phyloP scores from a whole-genome alignment of 2,113 vertebrate species.

The Cromileptes altivelis region DNA sequence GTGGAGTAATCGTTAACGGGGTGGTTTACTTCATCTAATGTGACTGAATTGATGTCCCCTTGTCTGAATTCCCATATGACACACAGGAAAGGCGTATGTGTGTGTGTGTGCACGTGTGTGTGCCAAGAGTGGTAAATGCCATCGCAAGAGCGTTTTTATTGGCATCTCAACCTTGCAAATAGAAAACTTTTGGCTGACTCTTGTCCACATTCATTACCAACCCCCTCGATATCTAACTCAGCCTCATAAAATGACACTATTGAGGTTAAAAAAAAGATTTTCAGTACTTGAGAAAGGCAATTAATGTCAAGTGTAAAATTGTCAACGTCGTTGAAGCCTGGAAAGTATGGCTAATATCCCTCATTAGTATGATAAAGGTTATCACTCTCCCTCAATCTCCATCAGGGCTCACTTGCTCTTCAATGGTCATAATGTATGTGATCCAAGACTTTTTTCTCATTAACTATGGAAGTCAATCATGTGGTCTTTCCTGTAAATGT shows the following conservation, averaged over 20 bases:
- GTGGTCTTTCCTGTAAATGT: slow-evolving; percentile 28
- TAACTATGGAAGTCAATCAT: slow-evolving; percentile 47
- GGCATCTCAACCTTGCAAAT: slow-evolving; percentile 68
- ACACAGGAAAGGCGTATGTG: not conserved
- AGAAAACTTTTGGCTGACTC: slow-evolving; percentile 71
- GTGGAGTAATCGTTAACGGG: slow-evolving; percentile 39
- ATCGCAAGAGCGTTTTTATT: slow-evolving; percentile 59
- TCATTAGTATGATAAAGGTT: slow-evolving; percentile 81
- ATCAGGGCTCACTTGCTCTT: slow-evolving; percentile 67
- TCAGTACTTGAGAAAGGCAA: slow-evolving; percentile 76
- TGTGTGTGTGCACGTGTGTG: not conserved
- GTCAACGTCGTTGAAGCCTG: slow-evolving; percentile 72
- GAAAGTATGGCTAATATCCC: slow-evolving; percentile 77
- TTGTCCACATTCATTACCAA: slow-evolving; percentile 71
- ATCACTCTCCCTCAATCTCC: slow-evolving; percentile 71
- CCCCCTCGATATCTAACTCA: slow-evolving; percentile 71
- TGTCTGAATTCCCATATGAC: slow-evolving; percentile 20
- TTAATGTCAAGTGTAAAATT: slow-evolving; percentile 85
- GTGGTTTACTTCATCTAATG: slow-evolving; percentile 37
- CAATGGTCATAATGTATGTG: slow-evolving; percentile 51
- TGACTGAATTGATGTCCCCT: slow-evolving; percentile 32
- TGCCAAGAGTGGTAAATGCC: slow-evolving; percentile 27
- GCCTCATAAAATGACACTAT: slow-evolving; percentile 74
- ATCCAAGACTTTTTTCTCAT: slow-evolving; percentile 49
- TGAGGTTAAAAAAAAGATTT: slow-evolving; percentile 72